These are phyloP conservation scores for Acipenser ruthenus DNA, from an alignment of 2,797 vertebrate genomes.

Conservation along the genomic window DNA sequence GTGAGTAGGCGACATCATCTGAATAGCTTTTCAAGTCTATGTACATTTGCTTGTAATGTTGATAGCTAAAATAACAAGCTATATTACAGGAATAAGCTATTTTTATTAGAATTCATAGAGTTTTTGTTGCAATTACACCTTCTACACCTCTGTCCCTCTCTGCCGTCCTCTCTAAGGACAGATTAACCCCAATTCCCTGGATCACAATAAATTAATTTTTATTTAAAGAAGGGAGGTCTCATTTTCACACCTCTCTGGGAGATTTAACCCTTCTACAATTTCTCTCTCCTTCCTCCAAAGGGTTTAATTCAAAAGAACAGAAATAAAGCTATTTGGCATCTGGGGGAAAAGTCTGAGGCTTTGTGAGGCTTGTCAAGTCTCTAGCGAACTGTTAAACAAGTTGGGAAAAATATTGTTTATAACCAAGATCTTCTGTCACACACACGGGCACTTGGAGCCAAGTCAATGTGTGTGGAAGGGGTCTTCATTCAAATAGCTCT, in stretches of 20 bases:
- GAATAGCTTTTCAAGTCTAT: no score
- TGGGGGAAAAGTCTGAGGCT: slow-evolving; percentile 4
- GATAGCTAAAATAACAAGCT: no score
- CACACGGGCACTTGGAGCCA: neutral
- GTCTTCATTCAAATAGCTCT: no score
- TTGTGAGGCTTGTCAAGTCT: neutral
- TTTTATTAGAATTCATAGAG: no score
- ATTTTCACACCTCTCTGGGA: slow-evolving; percentile 41
- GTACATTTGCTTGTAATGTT: no score
- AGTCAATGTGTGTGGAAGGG: no score
- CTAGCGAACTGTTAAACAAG: slow-evolving; percentile 16
- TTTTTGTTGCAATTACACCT: neutral
- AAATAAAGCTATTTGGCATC: slow-evolving; percentile 9
- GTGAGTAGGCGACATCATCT: no score
- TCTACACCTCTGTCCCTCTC: slow-evolving; percentile 4
- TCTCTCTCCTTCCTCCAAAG: slow-evolving; percentile 14
- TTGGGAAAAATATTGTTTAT: neutral
- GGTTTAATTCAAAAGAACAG: slow-evolving; percentile 21
- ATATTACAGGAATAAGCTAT: no score
- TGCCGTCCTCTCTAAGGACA: slow-evolving; percentile 40
- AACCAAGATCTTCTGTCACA: neutral
- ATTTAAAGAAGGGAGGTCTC: slow-evolving; percentile 46
- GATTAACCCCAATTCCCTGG: slow-evolving; percentile 55
- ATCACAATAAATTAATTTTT: slow-evolving; percentile 68
- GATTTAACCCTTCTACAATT: slow-evolving; percentile 43